Conservation (phyloP, 1,140 invertebrate genomes). For the Littorina saxatilis region DNA sequence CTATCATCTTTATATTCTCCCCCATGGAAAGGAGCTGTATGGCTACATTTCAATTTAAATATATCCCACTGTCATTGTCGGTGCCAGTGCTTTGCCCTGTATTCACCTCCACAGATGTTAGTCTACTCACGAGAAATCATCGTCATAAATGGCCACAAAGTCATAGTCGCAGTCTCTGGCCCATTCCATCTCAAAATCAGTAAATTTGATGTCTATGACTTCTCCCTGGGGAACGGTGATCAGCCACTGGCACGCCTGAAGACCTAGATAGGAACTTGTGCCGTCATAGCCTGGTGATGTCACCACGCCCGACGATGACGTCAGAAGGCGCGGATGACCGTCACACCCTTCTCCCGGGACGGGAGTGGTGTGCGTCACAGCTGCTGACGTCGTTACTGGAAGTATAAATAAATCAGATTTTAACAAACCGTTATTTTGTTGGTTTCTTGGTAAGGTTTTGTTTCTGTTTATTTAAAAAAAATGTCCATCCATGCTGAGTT, state of each 20-base stretch:
- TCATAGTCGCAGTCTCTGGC: slow-evolving; percentile 46
- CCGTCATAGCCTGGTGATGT: slow-evolving; percentile 45
- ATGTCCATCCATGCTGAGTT: background rate
- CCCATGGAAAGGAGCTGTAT: too few relatives aligned
- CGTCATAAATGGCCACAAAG: slow-evolving; percentile 43
- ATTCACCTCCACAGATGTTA: too few relatives aligned
- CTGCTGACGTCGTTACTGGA: background rate
- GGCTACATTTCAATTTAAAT: too few relatives aligned
- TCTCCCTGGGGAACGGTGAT: slow-evolving; percentile 48
- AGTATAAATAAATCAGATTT: background rate
- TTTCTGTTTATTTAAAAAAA: background rate
- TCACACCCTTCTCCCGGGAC: slow-evolving; percentile 19
- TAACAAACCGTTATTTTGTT: background rate
- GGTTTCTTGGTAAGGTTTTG: background rate
- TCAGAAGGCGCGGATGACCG: slow-evolving; percentile 2
- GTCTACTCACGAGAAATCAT: too few relatives aligned
- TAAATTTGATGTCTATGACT: slow-evolving; percentile 48
- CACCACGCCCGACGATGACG: slow-evolving; percentile 21
- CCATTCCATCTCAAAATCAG: slow-evolving; percentile 51
- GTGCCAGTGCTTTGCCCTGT: too few relatives aligned
- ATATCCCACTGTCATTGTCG: too few relatives aligned
- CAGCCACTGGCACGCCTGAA: slow-evolving; percentile 50
- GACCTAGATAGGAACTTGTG: slow-evolving; percentile 38
- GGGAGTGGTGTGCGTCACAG: slow-evolving; percentile 21
- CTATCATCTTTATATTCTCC: too few relatives aligned